Conservation (phyloP, 1,140 invertebrate species). For the Drosophila ohnishii region DNA sequence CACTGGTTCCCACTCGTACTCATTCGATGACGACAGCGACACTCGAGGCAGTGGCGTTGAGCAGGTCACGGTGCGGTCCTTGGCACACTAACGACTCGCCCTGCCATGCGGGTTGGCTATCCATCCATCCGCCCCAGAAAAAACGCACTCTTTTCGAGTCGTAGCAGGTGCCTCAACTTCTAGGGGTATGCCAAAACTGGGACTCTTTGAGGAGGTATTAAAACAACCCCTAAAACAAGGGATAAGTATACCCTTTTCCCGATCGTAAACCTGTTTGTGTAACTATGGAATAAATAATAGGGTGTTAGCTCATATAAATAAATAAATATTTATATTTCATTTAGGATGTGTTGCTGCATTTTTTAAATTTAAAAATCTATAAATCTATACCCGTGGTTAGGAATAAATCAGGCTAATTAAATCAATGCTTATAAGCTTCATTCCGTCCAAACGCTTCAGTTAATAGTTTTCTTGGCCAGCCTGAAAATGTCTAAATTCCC, state of each 20-base stretch:
- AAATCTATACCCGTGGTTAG: not conserved
- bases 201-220: not conserved
- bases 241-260: not conserved
- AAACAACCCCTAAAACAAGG: constrained; percentile 4
- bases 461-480: constrained; percentile 23
- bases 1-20: constrained; percentile 2
- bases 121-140: constrained; percentile 7
- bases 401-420: not conserved
- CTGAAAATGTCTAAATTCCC: constrained; percentile 26
- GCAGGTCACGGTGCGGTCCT: constrained; percentile 62
- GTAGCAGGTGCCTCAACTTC: constrained; percentile 12
- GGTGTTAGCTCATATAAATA: not conserved
- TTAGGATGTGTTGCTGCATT: not conserved
- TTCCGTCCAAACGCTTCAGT: constrained; percentile 20
- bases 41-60: constrained; percentile 32
- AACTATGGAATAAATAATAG: not conserved
- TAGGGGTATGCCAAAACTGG: constrained; percentile 9
- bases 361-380: not conserved
- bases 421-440: constrained; percentile 13
- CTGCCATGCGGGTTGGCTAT: constrained; percentile 28
- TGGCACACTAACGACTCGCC: constrained; percentile 39
- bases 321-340: not conserved
- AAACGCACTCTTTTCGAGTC: not conserved
- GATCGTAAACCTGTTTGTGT: constrained; percentile 13
- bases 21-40: not conserved